A percentile compares a stretch with the other conserved stretches of the same genome.
These are phyloP conservation scores for Protobothrops flavoviridis DNA, from an alignment of 2,113 vertebrate genomes.

Conservation along the genomic window DNA sequence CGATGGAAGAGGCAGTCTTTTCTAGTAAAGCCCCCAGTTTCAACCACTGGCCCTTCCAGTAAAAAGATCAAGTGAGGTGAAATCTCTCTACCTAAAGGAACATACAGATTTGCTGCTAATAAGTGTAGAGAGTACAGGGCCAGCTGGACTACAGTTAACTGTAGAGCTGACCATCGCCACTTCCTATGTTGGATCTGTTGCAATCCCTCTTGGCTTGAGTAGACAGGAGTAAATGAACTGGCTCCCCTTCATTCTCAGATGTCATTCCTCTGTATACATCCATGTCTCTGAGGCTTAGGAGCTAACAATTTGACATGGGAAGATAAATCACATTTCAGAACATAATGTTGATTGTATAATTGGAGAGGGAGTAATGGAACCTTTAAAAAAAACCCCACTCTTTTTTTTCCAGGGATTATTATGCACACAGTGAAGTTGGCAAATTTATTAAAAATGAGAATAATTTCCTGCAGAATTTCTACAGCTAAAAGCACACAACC, in stretches of 20 bases:
- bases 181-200: neutral
- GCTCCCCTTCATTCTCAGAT: constrained; percentile 50
- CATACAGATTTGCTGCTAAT: neutral
- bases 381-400: constrained; percentile 53
- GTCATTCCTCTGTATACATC: constrained; percentile 64
- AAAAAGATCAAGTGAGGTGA: neutral
- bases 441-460: constrained; percentile 70
- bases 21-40: neutral
- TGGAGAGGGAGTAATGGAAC: constrained; percentile 63
- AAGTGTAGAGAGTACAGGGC: neutral
- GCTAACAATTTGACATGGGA: constrained; percentile 70
- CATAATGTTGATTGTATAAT: constrained; percentile 68
- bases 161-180: neutral
- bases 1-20: neutral
- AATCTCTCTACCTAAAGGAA: neutral
- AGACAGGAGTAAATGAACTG: constrained; percentile 57
- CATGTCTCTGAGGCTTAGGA: constrained; percentile 70
- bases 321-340: constrained; percentile 71
- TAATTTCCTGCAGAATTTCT: constrained; percentile 73
- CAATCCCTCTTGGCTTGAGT: constrained; percentile 13
- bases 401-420: constrained; percentile 68
- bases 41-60: neutral
- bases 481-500: constrained; percentile 78
- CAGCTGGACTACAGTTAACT: neutral
- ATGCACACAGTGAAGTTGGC: constrained; percentile 68